phyloP scores from a whole-genome alignment of 2,888 invertebrate species.

The Nomada ruficornis region DNA sequence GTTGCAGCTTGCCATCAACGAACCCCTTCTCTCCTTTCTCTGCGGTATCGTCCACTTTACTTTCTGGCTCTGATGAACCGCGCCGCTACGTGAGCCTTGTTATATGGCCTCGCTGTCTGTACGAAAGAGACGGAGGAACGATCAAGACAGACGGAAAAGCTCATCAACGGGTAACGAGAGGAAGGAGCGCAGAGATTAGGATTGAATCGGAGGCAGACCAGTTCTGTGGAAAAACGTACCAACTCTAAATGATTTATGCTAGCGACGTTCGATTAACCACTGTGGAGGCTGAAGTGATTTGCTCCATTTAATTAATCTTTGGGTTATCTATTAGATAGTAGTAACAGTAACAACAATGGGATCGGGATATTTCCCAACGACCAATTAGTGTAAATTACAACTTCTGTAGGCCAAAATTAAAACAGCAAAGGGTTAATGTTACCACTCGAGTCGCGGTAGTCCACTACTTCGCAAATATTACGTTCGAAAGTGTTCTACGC shows the following conservation, averaged over 20 bases:
- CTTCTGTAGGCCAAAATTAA: too few species aligned
- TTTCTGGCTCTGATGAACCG: constrained; percentile 67
- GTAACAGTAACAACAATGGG: too few species aligned
- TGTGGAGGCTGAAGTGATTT: too few species aligned
- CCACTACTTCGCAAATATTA: too few species aligned
- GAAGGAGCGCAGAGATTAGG: constrained; percentile 41
- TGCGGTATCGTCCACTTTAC: constrained; percentile 64
- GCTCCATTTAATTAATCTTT: too few species aligned
- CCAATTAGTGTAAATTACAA: too few species aligned
- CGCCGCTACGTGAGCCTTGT: constrained; percentile 69
- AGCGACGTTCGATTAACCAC: constrained; percentile 32
- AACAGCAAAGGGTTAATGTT: too few species aligned
- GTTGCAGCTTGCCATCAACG: constrained; percentile 18
- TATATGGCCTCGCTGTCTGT: constrained; percentile 42
- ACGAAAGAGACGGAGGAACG: constrained; percentile 57
- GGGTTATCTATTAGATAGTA: too few species aligned
- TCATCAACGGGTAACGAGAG: constrained; percentile 54
- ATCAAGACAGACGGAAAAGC: constrained; percentile 66
- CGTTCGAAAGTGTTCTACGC: too few species aligned
- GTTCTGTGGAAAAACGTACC: constrained; percentile 19
- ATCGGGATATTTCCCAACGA: too few species aligned
- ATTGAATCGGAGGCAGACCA: constrained; percentile 39
- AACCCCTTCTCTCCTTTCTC: constrained; percentile 43
- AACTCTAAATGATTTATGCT: constrained; percentile 42
- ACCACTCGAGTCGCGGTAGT: too few species aligned